These are phyloP conservation scores for Chaetophractus vellerosus DNA, from an alignment of 2,797 vertebrate species.

Conservation along the genomic window DNA sequence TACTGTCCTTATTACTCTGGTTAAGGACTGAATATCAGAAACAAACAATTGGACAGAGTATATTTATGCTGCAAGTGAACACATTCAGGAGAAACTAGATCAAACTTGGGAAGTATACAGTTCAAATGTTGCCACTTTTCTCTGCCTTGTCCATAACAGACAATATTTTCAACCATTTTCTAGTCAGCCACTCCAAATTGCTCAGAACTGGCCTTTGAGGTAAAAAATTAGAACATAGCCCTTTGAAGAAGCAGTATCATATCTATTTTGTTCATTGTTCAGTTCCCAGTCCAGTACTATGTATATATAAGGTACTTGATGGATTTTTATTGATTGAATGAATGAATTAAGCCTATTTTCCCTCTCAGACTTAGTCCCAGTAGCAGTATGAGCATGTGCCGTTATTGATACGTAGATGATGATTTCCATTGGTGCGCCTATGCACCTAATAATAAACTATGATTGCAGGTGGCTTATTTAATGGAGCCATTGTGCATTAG, in stretches of 20 bases:
- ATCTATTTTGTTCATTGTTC: not conserved
- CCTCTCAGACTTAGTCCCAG: slow-evolving; percentile 45
- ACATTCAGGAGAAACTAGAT: slow-evolving; percentile 45
- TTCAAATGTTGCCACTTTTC: slow-evolving; percentile 35
- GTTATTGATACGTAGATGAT: slow-evolving; percentile 18
- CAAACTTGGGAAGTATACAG: slow-evolving; percentile 32
- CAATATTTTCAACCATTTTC: slow-evolving; percentile 57
- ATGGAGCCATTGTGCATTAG: slow-evolving; percentile 89
- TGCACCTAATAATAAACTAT: slow-evolving; percentile 72
- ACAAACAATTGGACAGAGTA: not conserved
- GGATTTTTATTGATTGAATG: slow-evolving; percentile 27
- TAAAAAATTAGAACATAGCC: slow-evolving; percentile 63
- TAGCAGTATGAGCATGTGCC: not conserved
- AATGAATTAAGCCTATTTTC: slow-evolving; percentile 17
- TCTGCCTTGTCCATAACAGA: not conserved
- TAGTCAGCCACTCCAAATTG: not conserved
- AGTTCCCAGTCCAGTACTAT: not conserved
- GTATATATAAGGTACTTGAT: slow-evolving; percentile 1
- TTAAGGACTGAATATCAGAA: slow-evolving; percentile 27
- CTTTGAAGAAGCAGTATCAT: slow-evolving; percentile 41
- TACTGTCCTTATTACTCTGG: slow-evolving; percentile 20
- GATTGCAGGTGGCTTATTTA: slow-evolving; percentile 90
- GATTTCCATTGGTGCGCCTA: slow-evolving; percentile 48
- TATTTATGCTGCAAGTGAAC: slow-evolving; percentile 52
- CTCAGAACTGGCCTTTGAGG: slow-evolving; percentile 35